Conservation (phyloP, 2,797 vertebrate genomes). For the Gastrophryne carolinensis region DNA sequence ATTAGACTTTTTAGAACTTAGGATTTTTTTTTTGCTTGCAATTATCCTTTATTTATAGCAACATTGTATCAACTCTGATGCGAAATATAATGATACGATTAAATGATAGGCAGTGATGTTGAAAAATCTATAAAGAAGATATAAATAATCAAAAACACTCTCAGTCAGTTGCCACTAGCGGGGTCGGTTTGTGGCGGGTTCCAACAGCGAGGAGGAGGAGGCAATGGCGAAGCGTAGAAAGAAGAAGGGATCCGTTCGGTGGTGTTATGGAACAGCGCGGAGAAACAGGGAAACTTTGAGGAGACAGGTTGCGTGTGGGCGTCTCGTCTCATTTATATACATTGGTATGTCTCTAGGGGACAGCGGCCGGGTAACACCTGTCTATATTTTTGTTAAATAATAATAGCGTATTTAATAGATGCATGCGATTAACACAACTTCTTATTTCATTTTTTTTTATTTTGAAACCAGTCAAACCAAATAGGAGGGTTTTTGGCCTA, state of each 20-base stretch:
- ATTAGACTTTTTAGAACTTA: no score
- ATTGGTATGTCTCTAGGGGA: constrained; percentile 1
- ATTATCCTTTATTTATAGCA: no score
- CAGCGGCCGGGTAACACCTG: constrained; percentile 31
- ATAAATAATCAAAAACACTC: neutral
- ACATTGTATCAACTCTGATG: no score
- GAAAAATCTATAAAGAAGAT: no score
- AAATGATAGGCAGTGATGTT: no score
- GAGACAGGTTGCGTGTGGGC: constrained; percentile 32
- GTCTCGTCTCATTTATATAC: constrained; percentile 31
- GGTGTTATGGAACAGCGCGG: constrained; percentile 16
- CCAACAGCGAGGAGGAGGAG: neutral
- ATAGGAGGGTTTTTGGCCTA: no score
- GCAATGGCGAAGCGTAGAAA: neutral
- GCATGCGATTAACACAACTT: neutral
- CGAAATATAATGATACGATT: no score
- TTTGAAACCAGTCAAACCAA: neutral
- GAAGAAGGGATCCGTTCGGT: constrained; percentile 18
- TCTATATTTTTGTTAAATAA: constrained; percentile 15
- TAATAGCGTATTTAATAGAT: neutral
- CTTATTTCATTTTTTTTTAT: neutral
- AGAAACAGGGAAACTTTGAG: constrained; percentile 18
- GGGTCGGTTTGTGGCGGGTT: neutral
- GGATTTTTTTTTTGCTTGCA: no score
- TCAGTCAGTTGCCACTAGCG: neutral